Evolutionary conservation across 2,797 vertebrate genomes (phyloP).

Genomic region (Cryptoprocta ferox): DNA sequence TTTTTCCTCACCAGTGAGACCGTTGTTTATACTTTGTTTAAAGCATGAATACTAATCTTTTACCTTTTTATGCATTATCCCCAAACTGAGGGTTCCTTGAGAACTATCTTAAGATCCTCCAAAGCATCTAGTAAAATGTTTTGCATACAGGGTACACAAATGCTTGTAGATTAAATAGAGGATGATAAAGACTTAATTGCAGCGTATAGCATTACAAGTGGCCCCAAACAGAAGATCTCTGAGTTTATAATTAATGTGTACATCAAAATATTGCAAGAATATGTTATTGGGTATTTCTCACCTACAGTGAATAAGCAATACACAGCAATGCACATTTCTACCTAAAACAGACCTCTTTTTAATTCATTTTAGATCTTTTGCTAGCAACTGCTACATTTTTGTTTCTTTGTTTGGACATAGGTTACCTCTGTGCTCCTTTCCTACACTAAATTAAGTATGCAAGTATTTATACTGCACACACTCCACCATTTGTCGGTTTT

Average conservation of each 20-base stretch:
- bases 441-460: not conserved
- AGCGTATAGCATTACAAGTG: not conserved
- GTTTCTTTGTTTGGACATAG: not conserved
- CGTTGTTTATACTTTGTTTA: not conserved
- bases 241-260: not conserved
- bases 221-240: not conserved
- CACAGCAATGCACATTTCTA: not conserved
- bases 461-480: not conserved
- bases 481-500: not conserved
- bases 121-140: not conserved
- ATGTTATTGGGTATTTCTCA: not conserved
- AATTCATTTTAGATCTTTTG: slow-evolving; percentile 9
- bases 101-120: not conserved
- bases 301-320: not conserved
- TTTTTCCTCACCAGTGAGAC: not conserved
- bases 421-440: not conserved
- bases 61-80: not conserved
- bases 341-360: not conserved
- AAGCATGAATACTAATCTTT: not conserved
- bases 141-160: not conserved
- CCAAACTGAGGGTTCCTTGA: not conserved
- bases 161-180: not conserved
- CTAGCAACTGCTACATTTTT: not conserved
- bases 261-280: not conserved
- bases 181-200: not conserved